Evolutionary conservation across 2,113 vertebrate genomes (phyloP), one percentile per base, ranked within the genome.

Genomic region (Scytalopus superciliaris): DNA sequence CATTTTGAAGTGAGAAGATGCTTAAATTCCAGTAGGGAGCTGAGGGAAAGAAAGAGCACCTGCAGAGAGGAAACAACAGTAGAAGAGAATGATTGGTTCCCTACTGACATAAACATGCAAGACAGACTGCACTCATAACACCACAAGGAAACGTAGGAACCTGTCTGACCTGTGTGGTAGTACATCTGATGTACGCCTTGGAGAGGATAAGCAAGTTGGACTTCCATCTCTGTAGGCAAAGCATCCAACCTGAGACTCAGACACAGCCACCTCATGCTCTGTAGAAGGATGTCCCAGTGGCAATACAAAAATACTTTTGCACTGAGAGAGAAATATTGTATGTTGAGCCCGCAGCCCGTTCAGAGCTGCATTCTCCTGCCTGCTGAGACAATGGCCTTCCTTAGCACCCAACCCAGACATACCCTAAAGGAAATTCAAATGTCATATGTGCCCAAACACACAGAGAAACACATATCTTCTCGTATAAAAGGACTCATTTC

Each of bases 121-220:
- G 22, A 28, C 42, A 45, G 33, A 10, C n/a, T 80, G 37, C 50
- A 40, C 31, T 62, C 40, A 44, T 2, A 7, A 30, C 31, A 27
- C 37, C 1, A 2, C 2, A 3, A 72, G 44, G 52, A 70, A 78
- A 33, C 10, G 1, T 0, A 17, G 35, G 30, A 93, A 1, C 30
- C 33, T 68, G 14, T 81, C 42, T 57, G 73, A 59, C 52, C 47
- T 37, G 4, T 75, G 21, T 52, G 35, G 21, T 35, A 78, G 21
- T 55, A 53, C 7, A 22, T 39, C 53, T 68, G 63, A 19, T 31
- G 11, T 19, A 45, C 19, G 24, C 30, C n/a, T 62, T 53, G 22
- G 1, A 4, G 39, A 75, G 22, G 30, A 25, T 49, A 49, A 72
- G 28, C 3, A 64, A 72, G 19, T 4, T 85, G 63, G 40, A 23